Evolutionary conservation across 2,888 invertebrate genomes (phyloP), one percentile per base, ranked within the genome.

Genomic region (Kryphioiulus occultus): DNA sequence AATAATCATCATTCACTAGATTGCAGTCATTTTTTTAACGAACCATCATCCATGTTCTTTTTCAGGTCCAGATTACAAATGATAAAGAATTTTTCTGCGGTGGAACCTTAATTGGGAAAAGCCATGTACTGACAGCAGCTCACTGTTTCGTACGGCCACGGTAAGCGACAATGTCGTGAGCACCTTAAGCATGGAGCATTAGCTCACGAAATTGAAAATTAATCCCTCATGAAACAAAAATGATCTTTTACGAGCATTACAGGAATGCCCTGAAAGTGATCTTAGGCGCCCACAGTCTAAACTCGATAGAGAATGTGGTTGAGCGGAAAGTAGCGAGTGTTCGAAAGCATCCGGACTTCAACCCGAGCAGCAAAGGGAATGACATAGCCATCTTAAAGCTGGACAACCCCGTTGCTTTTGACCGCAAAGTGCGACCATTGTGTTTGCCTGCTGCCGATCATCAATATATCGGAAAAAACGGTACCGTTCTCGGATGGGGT

Each of bases 401-500:
- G 86, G 86, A 88, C 68, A 86, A 19, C n/a, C 68, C 86, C 15
- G 78, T 88, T 26, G 26, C 78, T 7, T 86, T 88, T 35, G 85
- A 85, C 83, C 35, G 88, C n/a, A 53, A 35, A 26, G 78, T 88
- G 26, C 68, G 86, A 42, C 85, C 88, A 17, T n/a, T 88, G 19
- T 88, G 88, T 22, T n/a, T 88, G 22, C 88, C 88, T 35, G 30
- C 78, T 35, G n/a, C 30, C 1, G 86, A 88, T 19, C 39, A 86
- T 9, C 32, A 59, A 22, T 86, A 68, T 42, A 82, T 88, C n/a
- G 88, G 88, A 39, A 26, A 19, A 19, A 53, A 88, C 35, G 88
- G 86, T 17, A 88, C 86, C 26, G 88, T 88, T 68, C n/a, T 83
- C 7, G 88, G 88, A 85, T 88, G 88, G 88, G 88, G 88, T 85